Conservation (phyloP, 2,797 vertebrate species). For the Hypotaenidia philippensis region DNA sequence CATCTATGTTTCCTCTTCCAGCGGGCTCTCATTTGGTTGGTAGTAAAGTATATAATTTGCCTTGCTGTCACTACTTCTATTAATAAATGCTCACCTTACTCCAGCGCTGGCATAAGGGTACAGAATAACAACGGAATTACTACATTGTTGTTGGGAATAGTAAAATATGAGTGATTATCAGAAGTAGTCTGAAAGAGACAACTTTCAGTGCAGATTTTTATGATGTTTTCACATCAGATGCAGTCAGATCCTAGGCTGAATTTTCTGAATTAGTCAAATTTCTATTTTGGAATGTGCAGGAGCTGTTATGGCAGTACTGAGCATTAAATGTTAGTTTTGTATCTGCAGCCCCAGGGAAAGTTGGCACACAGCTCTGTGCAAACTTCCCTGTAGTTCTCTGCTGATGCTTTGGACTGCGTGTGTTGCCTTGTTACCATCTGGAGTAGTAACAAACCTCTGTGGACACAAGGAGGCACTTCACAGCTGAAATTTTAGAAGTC, state of each 20-base stretch:
- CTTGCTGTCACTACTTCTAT: background rate
- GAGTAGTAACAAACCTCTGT: background rate
- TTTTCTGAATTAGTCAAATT: background rate
- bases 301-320: background rate
- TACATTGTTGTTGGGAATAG: background rate
- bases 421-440: background rate
- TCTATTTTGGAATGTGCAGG: background rate
- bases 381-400: too few species aligned
- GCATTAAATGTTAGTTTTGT: background rate
- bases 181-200: accelerated
- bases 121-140: accelerated
- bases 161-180: background rate
- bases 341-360: background rate
- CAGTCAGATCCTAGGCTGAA: background rate
- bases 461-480: background rate
- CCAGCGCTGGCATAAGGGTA: too few species aligned
- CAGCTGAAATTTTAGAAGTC: background rate
- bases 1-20: background rate
- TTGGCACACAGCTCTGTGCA: background rate
- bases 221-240: background rate
- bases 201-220: background rate
- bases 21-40: background rate
- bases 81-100: background rate
- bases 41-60: background rate
- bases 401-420: background rate